Evolutionary conservation across 1,140 invertebrate genomes (phyloP).

Genomic region (Papilio helenus): DNA sequence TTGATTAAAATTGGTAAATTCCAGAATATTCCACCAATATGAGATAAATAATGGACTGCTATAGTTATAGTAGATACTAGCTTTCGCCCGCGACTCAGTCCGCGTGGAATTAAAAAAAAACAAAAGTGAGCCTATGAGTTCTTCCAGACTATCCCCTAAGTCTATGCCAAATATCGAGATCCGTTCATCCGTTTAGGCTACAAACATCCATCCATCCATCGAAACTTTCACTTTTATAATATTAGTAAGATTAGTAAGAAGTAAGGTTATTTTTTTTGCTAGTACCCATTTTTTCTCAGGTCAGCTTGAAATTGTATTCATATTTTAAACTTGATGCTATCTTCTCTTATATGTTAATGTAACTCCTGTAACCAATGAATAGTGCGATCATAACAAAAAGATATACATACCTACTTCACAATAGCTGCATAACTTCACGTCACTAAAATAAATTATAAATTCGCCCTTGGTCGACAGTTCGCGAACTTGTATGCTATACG

Average conservation of each 20-base stretch:
- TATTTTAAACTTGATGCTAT: not conserved
- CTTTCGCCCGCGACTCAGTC: no score
- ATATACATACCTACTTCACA: not conserved
- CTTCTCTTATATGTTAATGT: not conserved
- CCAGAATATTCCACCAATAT: not conserved
- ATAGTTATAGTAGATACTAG: not conserved
- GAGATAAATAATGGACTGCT: not conserved
- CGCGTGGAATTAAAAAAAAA: no score
- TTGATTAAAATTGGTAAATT: not conserved
- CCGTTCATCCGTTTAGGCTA: no score
- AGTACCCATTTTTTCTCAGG: not conserved
- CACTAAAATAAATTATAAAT: constrained; percentile 12
- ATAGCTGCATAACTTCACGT: constrained; percentile 24
- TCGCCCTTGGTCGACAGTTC: not conserved
- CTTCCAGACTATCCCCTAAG: no score
- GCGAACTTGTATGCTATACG: not conserved
- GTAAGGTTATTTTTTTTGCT: not conserved
- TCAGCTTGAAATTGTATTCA: not conserved
- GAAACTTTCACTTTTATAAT: no score
- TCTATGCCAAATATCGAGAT: no score
- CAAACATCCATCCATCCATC: no score
- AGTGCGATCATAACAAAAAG: not conserved
- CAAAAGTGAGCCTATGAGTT: no score
- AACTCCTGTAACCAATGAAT: not conserved
- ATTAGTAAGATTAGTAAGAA: no score